Conservation (phyloP, 1,140 invertebrate species). For the Drosophila nigromelanica region DNA sequence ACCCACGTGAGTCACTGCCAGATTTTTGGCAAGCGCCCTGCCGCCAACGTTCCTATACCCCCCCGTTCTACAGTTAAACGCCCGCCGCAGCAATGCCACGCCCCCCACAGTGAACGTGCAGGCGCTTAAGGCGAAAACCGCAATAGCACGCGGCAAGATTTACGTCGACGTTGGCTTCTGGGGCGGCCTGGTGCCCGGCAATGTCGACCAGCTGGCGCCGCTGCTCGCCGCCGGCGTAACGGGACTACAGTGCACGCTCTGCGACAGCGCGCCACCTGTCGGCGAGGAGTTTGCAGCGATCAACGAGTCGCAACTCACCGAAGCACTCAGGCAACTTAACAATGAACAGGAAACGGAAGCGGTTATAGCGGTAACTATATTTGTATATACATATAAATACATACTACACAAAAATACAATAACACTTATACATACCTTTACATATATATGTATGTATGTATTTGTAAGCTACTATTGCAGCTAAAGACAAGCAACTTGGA, state of each 20-base stretch:
- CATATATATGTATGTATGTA: too few relatives aligned
- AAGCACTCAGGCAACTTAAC: slow-evolving; percentile 34
- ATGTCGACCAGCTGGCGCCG: slow-evolving; percentile 85
- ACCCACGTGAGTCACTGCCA: slow-evolving; percentile 86
- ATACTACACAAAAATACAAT: too few relatives aligned
- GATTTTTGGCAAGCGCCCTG: not conserved
- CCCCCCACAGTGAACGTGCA: slow-evolving; percentile 88
- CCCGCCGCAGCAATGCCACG: slow-evolving; percentile 86
- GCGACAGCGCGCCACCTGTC: slow-evolving; percentile 84
- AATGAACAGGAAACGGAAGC: slow-evolving; percentile 49
- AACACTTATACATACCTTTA: too few relatives aligned
- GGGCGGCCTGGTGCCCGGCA: slow-evolving; percentile 89
- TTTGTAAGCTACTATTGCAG: too few relatives aligned
- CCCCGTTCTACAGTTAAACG: slow-evolving; percentile 28
- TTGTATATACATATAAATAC: too few relatives aligned
- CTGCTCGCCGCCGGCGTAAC: slow-evolving; percentile 88
- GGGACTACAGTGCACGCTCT: slow-evolving; percentile 90
- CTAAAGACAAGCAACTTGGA: slow-evolving; percentile 47
- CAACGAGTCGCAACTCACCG: slow-evolving; percentile 83
- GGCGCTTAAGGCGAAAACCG: slow-evolving; percentile 86
- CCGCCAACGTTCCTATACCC: not conserved
- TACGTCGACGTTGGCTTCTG: slow-evolving; percentile 90
- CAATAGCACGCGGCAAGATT: slow-evolving; percentile 86
- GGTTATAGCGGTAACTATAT: slow-evolving; percentile 57
- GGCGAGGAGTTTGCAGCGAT: slow-evolving; percentile 84